Evolutionary conservation across 2,113 vertebrate species (phyloP).

Genomic region (Aythya baeri): DNA sequence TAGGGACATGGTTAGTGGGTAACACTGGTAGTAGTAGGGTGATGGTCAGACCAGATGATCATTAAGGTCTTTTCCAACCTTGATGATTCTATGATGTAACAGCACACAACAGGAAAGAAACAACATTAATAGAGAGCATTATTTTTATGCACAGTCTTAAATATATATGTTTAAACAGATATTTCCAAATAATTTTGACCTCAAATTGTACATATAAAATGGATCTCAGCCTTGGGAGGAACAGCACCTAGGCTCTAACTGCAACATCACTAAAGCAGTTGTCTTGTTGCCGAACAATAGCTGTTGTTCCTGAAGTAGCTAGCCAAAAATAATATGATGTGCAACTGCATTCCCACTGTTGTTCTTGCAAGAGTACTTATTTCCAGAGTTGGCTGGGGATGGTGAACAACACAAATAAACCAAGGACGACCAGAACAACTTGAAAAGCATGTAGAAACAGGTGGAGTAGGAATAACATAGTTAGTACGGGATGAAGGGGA

Average conservation of each 20-base stretch:
- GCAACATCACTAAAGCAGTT: not conserved
- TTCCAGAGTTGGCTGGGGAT: slow-evolving; percentile 29
- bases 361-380: slow-evolving; percentile 7
- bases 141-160: not conserved
- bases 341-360: slow-evolving; percentile 6
- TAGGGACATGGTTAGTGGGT: too few species aligned
- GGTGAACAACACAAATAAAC: slow-evolving; percentile 5
- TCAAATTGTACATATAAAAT: not conserved
- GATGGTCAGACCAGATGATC: too few species aligned
- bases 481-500: not conserved
- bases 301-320: slow-evolving; percentile 24
- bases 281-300: slow-evolving; percentile 30
- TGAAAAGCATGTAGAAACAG: not conserved
- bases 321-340: slow-evolving; percentile 29
- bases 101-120: not conserved
- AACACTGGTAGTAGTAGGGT: too few species aligned
- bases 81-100: not conserved
- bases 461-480: not conserved
- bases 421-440: not conserved
- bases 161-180: not conserved
- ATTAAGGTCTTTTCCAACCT: too few species aligned
- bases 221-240: not conserved
- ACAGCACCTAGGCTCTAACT: not conserved
- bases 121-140: not conserved
- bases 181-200: not conserved